Conservation (phyloP, 2,888 invertebrate species). For the Deilephila elpenor region DNA sequence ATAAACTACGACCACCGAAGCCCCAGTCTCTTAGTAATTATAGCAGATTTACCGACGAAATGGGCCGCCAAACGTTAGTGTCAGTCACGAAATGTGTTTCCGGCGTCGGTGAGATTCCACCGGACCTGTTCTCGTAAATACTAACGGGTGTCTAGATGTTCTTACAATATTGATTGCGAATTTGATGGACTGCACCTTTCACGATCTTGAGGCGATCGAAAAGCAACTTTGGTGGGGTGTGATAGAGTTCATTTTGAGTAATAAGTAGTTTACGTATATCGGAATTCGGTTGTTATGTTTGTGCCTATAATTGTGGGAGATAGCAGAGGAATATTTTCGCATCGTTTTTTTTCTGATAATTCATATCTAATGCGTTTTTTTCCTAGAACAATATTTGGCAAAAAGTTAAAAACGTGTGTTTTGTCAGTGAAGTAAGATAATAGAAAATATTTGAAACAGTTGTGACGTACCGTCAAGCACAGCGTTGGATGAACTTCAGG, state of each 20-base stretch:
- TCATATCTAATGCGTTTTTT: too few relatives aligned
- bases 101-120: slow-evolving; percentile 47
- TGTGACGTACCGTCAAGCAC: too few relatives aligned
- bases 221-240: neutral
- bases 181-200: slow-evolving; percentile 30
- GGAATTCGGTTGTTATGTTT: slow-evolving; percentile 1
- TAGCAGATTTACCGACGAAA: slow-evolving; percentile 23
- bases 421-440: too few relatives aligned
- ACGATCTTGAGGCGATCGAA: neutral
- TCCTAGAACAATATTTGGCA: too few relatives aligned
- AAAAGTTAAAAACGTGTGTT: too few relatives aligned
- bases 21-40: neutral
- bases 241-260: neutral
- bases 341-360: too few relatives aligned
- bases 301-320: neutral
- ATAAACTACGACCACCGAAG: too few relatives aligned
- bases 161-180: slow-evolving; percentile 49
- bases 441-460: too few relatives aligned
- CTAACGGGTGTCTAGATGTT: slow-evolving; percentile 58
- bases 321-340: neutral
- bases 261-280: neutral
- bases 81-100: slow-evolving; percentile 41
- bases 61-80: slow-evolving; percentile 25
- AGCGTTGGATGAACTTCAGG: too few relatives aligned
- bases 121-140: slow-evolving; percentile 49